Evolutionary conservation across 2,888 invertebrate species (phyloP).

Genomic region (Epistrophella euchroma): DNA sequence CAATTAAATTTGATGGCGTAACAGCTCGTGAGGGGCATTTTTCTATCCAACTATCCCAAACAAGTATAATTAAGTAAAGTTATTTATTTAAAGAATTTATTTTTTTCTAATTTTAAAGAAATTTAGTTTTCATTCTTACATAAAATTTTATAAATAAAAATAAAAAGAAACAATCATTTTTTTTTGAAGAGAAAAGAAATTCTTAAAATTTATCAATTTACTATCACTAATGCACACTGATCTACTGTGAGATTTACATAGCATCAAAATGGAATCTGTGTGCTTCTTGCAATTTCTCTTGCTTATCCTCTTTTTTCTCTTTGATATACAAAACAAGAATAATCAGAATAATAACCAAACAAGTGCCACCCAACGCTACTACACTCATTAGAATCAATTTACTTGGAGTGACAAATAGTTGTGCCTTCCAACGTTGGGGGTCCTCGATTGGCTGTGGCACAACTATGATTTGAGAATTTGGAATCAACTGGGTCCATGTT

Average conservation of each 20-base stretch:
- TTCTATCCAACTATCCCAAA: too few species aligned
- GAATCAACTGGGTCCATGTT: conserved; percentile 96
- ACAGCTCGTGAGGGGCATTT: too few species aligned
- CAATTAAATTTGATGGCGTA: too few species aligned
- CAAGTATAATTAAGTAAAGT: not conserved
- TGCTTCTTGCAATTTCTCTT: conserved; percentile 91
- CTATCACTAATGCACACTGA: conserved; percentile 32
- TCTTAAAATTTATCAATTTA: not conserved
- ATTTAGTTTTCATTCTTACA: conserved; percentile 12
- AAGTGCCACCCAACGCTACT: conserved; percentile 93
- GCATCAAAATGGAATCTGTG: conserved; percentile 94
- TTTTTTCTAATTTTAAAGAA: conserved; percentile 3
- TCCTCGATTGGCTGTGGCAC: conserved; percentile 93
- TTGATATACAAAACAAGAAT: conserved; percentile 95
- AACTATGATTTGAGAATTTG: conserved; percentile 98
- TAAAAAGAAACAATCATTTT: not conserved
- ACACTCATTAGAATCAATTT: conserved; percentile 96
- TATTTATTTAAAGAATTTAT: conserved; percentile 2
- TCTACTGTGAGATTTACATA: conserved; percentile 85
- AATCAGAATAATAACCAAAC: conserved; percentile 92
- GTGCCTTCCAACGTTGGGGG: conserved; percentile 93
- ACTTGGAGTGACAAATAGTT: conserved; percentile 97
- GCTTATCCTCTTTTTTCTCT: conserved; percentile 92
- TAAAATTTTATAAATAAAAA: conserved; percentile 15
- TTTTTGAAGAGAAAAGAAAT: conserved; percentile 7